Percentiles rank a stretch among this genome's conserved stretches.
Evolutionary conservation across 2,888 invertebrate genomes (phyloP).

Genomic region (Ametastegia equiseti): DNA sequence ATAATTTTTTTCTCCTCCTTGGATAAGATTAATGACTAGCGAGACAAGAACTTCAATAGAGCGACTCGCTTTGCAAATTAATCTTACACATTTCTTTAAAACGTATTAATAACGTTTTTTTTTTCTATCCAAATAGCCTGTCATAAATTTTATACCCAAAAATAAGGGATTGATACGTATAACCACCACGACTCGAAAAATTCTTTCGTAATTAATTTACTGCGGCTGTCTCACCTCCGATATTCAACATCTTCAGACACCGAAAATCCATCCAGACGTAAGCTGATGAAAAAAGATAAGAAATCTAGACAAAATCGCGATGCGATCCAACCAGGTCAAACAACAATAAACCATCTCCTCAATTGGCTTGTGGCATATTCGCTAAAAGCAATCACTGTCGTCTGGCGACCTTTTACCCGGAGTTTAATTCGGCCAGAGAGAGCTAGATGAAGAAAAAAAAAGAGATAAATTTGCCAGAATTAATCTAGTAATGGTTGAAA

Average conservation of each 20-base stretch:
- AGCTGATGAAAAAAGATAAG: neutral
- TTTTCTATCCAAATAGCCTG: constrained; percentile 39
- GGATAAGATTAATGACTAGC: constrained; percentile 68
- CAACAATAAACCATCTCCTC: neutral
- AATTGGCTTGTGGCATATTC: neutral
- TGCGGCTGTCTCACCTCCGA: neutral
- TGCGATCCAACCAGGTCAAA: neutral
- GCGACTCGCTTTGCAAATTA: constrained; percentile 69
- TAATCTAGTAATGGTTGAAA: neutral
- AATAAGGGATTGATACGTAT: constrained; percentile 9
- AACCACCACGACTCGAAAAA: neutral
- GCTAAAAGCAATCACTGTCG: neutral
- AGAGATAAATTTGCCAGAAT: neutral
- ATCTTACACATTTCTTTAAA: constrained; percentile 69
- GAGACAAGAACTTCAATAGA: constrained; percentile 66
- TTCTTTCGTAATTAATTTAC: neutral
- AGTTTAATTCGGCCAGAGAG: neutral
- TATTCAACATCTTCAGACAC: neutral
- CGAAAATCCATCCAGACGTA: neutral
- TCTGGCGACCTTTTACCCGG: neutral
- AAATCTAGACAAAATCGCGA: no score
- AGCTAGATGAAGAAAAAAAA: no score
- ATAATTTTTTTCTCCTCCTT: constrained; percentile 67
- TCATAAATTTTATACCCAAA: constrained; percentile 1
- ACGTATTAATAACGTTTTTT: constrained; percentile 66